phyloP scores from a whole-genome alignment of 2,113 vertebrate genomes.

The Elgaria multicarinata region DNA sequence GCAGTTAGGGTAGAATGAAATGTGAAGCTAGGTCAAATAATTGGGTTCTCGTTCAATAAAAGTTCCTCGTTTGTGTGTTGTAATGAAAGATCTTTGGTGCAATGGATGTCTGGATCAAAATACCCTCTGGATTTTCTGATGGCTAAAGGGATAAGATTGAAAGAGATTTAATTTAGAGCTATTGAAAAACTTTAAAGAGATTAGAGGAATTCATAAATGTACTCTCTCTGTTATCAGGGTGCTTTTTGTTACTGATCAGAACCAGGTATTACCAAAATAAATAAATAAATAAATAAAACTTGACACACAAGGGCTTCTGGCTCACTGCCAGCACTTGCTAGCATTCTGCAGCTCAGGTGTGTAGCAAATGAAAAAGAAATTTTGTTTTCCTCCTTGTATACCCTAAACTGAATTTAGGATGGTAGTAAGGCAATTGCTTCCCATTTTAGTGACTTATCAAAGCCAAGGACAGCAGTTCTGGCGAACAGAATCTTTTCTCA shows the following conservation, averaged over 20 bases:
- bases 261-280: conserved; percentile 14
- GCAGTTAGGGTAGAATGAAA: conserved; percentile 81
- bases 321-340: conserved; percentile 28
- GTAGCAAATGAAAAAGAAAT: conserved; percentile 6
- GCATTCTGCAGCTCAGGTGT: not conserved
- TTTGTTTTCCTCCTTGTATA: not conserved
- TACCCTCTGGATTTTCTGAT: conserved; percentile 79
- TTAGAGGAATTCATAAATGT: conserved; percentile 73
- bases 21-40: conserved; percentile 92
- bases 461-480: not conserved
- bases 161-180: conserved; percentile 81
- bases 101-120: conserved; percentile 80
- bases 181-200: conserved; percentile 80
- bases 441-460: conserved; percentile 14
- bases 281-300: not conserved
- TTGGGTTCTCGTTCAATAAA: conserved; percentile 97
- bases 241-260: conserved; percentile 65
- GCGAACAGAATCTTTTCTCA: not conserved
- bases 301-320: conserved; percentile 29
- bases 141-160: conserved; percentile 77
- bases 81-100: conserved; percentile 81
- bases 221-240: conserved; percentile 56
- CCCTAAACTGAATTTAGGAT: conserved; percentile 12
- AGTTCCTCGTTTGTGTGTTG: conserved; percentile 79
- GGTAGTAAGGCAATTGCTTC: not conserved